These are phyloP conservation scores for Mola mola DNA, from an alignment of 2,113 vertebrate species.

Conservation along the genomic window DNA sequence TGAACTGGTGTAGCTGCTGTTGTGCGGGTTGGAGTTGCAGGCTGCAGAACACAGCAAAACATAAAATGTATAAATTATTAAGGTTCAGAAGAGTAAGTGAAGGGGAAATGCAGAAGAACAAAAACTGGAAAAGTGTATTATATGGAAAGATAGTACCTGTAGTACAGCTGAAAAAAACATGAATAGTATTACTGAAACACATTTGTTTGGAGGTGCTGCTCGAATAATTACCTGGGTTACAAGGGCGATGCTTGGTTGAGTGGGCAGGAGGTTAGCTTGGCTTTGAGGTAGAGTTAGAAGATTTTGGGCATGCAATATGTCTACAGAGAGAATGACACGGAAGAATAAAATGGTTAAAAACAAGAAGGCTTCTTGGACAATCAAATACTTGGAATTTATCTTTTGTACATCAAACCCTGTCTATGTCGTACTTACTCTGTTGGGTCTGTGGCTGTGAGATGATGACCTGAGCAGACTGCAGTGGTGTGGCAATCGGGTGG, in stretches of 20 bases:
- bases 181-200: too few species aligned
- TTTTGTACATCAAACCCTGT: not conserved
- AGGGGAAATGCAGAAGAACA: not conserved
- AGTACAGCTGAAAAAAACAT: too few species aligned
- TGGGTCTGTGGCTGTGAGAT: constrained; percentile 98
- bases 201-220: not conserved
- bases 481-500: constrained; percentile 87
- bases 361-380: not conserved
- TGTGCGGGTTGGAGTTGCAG: constrained; percentile 98
- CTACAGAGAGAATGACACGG: constrained; percentile 65
- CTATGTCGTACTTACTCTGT: constrained; percentile 84
- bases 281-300: constrained; percentile 99
- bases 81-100: not conserved
- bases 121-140: not conserved
- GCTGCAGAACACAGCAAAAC: constrained; percentile 77
- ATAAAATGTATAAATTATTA: not conserved
- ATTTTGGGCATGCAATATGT: constrained; percentile 96
- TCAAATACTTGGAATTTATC: not conserved
- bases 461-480: constrained; percentile 97
- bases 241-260: constrained; percentile 97
- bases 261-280: constrained; percentile 99
- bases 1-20: constrained; percentile 94
- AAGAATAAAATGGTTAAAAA: constrained; percentile 7
- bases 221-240: constrained; percentile 86
- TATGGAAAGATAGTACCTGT: too few species aligned